Evolutionary conservation across 2,797 vertebrate species (phyloP), one percentile per base, ranked within the genome.

Genomic region (Alfaro cultratus): DNA sequence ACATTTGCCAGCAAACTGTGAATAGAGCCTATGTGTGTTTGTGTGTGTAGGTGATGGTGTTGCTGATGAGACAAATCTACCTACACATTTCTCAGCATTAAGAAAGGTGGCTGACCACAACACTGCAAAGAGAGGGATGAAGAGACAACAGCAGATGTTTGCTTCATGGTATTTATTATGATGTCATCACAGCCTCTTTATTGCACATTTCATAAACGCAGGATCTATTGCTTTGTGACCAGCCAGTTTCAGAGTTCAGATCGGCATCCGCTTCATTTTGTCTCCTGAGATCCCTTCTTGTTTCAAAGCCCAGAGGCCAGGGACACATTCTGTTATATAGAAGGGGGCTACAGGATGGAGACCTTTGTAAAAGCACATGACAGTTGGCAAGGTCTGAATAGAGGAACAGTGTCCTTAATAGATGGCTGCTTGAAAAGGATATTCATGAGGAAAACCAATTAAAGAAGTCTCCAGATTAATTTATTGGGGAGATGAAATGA

Each of bases 121-220:
- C 21, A 71, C 74, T 62, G 80, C 41, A 73, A 64, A 84, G 78
- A 81, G 72, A 92, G 90, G 77, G 80, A 92, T 45, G 70, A 88
- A 84, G 57, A 80, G 83, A 88, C 79, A 34, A 81, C 82, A 76
- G 18, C 78, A 74, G 41, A 53, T 85, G 71, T 87, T 92, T 89
- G 68, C 82, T 91, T 91, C 86, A 88, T 91, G 85, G 92, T 93
- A 85, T 95, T 96, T 96, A 95, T 96, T 96, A 92, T 89, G 89
- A 95, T 92, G 89, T 93, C 87, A 91, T 93, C 87, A 94, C 93
- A 93, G 91, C 92, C 92, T 95, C 86, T 71, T 95, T 96, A 96
- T 96, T 96, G 95, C 94, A 94, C 92, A 80, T 89, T 91, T 92
- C 88, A 89, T 93, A 85, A 94, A 94, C 89, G 93, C 80, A 74